Conservation (phyloP, 2,888 invertebrate species). For the Agrochola circellaris region DNA sequence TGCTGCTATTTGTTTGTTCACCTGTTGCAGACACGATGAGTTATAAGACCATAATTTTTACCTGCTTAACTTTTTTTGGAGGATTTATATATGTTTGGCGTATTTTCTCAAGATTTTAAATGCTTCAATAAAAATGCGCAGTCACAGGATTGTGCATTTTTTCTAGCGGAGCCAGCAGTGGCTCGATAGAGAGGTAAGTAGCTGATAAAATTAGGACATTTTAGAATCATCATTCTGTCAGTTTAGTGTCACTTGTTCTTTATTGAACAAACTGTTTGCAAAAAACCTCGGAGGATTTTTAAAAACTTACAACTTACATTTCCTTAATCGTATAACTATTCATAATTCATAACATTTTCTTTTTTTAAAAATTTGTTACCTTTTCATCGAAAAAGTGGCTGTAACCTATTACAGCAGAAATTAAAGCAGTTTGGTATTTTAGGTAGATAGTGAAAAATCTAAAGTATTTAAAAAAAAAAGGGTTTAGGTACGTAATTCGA, state of each 20-base stretch:
- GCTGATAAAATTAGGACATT: background rate
- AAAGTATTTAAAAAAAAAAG: no score
- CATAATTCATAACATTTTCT: background rate
- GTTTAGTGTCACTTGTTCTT: background rate
- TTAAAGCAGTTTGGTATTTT: background rate
- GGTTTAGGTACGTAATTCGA: no score
- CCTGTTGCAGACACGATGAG: conserved; percentile 71
- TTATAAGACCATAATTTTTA: background rate
- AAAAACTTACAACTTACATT: no score
- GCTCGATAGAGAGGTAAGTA: background rate
- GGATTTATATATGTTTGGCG: background rate
- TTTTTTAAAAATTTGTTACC: conserved; percentile 31
- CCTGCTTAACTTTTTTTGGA: background rate
- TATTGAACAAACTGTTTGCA: no score
- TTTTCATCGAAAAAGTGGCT: conserved; percentile 27
- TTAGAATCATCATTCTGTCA: background rate
- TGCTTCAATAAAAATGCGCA: background rate
- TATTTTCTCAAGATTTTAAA: background rate
- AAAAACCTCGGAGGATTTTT: no score
- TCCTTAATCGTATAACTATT: no score
- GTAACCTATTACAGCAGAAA: conserved; percentile 33
- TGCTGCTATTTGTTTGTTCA: conserved; percentile 88
- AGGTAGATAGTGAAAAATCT: background rate
- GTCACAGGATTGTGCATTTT: no score
- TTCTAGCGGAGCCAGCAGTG: background rate